Evolutionary conservation across 92 coral and sea anemone genomes (phyloP).

Genomic region (Muricea muricata): DNA sequence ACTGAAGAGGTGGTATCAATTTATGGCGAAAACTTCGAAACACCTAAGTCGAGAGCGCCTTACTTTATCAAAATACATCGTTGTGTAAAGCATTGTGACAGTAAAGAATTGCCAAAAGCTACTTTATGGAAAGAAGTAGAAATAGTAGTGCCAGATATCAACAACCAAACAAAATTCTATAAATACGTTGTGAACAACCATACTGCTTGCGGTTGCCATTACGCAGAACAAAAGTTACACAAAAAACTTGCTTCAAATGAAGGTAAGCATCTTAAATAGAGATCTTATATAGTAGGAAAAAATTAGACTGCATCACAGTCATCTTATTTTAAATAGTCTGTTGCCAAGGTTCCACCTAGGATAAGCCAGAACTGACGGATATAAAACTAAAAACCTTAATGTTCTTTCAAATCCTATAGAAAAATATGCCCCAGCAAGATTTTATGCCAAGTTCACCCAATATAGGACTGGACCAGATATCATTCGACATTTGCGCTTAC

Average conservation of each 20-base stretch:
- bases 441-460: no score
- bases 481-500: no score
- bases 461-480: no score
- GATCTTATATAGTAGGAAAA: no score
- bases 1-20: neutral
- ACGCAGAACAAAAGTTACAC: neutral
- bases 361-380: no score
- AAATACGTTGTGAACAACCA: slow-evolving; percentile 5
- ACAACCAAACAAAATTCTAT: neutral
- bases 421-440: no score
- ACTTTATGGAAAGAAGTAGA: neutral
- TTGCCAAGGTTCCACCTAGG: no score
- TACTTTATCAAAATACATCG: neutral
- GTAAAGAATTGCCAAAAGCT: neutral
- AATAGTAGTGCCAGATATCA: neutral
- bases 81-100: neutral
- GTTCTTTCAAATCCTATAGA: no score
- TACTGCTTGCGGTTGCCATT: neutral
- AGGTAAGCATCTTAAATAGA: neutral
- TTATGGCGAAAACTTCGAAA: neutral
- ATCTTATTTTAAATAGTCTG: no score
- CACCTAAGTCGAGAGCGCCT: neutral
- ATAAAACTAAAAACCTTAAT: no score
- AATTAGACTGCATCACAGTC: no score
- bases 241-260: neutral